Percentiles rank a stretch among this genome's conserved stretches.
phyloP scores from a whole-genome alignment of 2,113 vertebrate genomes.

The Eudyptes chrysolophus region DNA sequence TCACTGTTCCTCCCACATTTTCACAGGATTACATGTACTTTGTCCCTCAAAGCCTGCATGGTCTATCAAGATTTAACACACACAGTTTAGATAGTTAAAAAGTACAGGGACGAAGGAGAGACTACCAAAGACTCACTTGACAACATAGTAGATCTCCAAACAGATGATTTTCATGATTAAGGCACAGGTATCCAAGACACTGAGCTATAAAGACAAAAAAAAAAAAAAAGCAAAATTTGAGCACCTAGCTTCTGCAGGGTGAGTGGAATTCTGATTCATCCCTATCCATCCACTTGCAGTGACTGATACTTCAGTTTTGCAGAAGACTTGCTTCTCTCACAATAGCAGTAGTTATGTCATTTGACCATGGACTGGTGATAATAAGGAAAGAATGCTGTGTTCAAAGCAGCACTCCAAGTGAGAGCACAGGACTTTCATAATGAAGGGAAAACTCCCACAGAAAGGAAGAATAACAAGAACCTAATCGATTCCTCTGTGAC shows the following conservation, averaged over 20 bases:
- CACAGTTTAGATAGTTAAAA: neutral
- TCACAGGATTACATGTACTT: neutral
- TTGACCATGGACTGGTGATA: neutral
- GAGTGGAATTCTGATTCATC: neutral
- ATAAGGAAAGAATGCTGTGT: neutral
- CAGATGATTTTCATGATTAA: slow-evolving; percentile 98
- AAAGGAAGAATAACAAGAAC: neutral
- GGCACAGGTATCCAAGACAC: slow-evolving; percentile 93
- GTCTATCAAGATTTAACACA: neutral
- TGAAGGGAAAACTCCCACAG: neutral
- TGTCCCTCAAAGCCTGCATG: neutral
- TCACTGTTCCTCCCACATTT: neutral
- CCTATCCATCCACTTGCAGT: neutral
- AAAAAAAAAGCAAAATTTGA: neutral
- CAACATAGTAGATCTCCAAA: slow-evolving; percentile 95
- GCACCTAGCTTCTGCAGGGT: neutral
- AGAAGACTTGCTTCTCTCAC: neutral
- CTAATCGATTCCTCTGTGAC: neutral
- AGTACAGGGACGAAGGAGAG: neutral
- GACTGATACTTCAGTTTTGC: neutral
- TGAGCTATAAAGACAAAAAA: slow-evolving; percentile 77
- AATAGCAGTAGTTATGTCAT: neutral
- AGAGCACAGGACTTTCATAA: neutral
- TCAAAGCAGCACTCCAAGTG: neutral
- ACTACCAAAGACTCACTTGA: slow-evolving; percentile 80